These are phyloP conservation scores for Drosophila insularis DNA, from an alignment of 1,140 invertebrate genomes.

Conservation along the genomic window DNA sequence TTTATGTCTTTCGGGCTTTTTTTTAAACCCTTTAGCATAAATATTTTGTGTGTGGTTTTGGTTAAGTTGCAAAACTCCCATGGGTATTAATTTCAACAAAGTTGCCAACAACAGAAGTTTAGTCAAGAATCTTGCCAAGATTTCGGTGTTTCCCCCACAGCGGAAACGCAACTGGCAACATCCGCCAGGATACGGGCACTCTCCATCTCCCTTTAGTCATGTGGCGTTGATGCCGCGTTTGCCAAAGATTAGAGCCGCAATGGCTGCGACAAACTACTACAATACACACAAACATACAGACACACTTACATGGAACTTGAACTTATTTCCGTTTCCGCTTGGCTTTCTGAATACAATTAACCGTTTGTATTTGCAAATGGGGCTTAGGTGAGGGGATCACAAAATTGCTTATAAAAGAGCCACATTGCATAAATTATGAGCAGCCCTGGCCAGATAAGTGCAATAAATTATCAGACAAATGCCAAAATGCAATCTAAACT, in stretches of 20 bases:
- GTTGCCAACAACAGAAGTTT: conserved; percentile 50
- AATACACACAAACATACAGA: conserved; percentile 20
- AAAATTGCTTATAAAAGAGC: conserved; percentile 51
- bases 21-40: not conserved
- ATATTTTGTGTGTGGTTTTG: not conserved
- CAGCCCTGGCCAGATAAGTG: conserved; percentile 64
- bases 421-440: conserved; percentile 73
- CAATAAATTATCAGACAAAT: conserved; percentile 71
- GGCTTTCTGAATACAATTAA: conserved; percentile 73
- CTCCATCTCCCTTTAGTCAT: conserved; percentile 5
- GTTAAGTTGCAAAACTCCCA: conserved; percentile 11
- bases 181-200: conserved; percentile 21
- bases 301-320: conserved; percentile 51
- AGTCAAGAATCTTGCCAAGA: conserved; percentile 48
- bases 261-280: conserved; percentile 51
- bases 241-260: conserved; percentile 64
- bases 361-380: conserved; percentile 40
- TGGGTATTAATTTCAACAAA: conserved; percentile 47
- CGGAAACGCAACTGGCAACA: conserved; percentile 56
- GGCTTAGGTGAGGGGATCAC: not conserved
- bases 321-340: conserved; percentile 76
- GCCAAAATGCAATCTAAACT: conserved; percentile 61
- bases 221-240: conserved; percentile 46
- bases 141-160: conserved; percentile 37
- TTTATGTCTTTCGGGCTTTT: not conserved